Conservation (phyloP, 2,888 invertebrate species). For the Lasioglossum figueresi region DNA sequence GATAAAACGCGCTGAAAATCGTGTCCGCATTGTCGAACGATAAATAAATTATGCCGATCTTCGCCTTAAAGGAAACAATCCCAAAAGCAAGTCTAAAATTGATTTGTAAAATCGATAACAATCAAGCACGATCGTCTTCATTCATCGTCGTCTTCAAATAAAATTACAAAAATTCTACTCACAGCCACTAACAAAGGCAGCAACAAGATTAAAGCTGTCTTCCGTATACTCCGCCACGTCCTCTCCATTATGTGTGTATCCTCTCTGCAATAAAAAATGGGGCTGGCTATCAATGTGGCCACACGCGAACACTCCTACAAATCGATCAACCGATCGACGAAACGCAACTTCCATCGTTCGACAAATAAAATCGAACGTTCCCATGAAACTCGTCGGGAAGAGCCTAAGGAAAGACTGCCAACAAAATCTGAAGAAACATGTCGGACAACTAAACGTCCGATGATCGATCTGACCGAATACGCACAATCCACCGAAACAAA, state of each 20-base stretch:
- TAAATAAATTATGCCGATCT: background rate
- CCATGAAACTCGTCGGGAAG: background rate
- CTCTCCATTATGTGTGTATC: constrained; percentile 79
- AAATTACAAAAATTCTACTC: constrained; percentile 71
- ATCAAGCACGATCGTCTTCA: background rate
- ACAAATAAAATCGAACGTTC: background rate
- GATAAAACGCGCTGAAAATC: background rate
- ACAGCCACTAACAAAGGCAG: constrained; percentile 80
- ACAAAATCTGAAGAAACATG: background rate
- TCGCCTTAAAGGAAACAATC: background rate
- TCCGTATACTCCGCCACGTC: constrained; percentile 82
- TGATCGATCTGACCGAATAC: background rate
- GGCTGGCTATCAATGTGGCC: constrained; percentile 31
- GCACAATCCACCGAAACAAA: constrained; percentile 43
- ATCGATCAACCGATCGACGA: background rate
- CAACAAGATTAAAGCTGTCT: constrained; percentile 76
- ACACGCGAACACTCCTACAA: background rate
- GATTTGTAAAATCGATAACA: background rate
- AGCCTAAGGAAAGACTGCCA: background rate
- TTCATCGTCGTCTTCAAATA: background rate
- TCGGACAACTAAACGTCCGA: background rate
- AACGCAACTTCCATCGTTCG: background rate
- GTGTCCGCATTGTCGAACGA: background rate
- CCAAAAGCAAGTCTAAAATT: background rate
- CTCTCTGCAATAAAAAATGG: constrained; percentile 74